These are phyloP conservation scores for Zoanthus solanderi DNA, from an alignment of 92 coral and sea anemone species.

Conservation along the genomic window DNA sequence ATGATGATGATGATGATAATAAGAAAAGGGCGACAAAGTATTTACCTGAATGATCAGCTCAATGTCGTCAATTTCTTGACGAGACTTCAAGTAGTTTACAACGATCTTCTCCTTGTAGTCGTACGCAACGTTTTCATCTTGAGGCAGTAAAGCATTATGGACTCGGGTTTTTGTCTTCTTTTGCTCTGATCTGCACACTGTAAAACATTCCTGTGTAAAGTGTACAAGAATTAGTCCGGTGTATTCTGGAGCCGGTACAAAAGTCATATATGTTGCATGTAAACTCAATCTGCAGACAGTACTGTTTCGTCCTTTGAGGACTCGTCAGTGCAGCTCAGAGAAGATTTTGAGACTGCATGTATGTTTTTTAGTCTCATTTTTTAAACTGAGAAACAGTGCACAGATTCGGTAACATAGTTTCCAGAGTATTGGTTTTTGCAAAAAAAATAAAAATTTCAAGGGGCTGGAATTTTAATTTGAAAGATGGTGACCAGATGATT, in stretches of 20 bases:
- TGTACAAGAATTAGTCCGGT: neutral
- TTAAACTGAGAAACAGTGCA: neutral
- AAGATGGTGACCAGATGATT: too few species aligned
- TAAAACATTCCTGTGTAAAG: conserved; percentile 80
- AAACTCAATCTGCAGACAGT: too few species aligned
- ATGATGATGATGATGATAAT: too few species aligned
- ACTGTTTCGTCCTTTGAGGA: too few species aligned
- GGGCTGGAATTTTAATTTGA: neutral
- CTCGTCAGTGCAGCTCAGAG: too few species aligned
- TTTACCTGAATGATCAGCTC: conserved; percentile 23
- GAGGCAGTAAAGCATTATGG: conserved; percentile 81
- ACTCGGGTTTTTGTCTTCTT: conserved; percentile 81
- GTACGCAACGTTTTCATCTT: conserved; percentile 47
- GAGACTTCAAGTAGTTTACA: conserved; percentile 80
- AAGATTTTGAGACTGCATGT: too few species aligned
- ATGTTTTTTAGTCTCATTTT: too few species aligned
- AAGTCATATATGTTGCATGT: too few species aligned
- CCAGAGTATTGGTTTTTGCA: neutral
- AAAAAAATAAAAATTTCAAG: neutral
- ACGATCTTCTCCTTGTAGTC: conserved; percentile 71
- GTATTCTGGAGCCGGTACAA: too few species aligned
- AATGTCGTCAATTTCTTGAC: conserved; percentile 55
- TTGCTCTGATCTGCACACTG: conserved; percentile 80
- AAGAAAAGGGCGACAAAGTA: neutral
- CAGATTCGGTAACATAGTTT: neutral